Conservation (phyloP, 2,113 vertebrate species). For the Ailuropoda melanoleuca region DNA sequence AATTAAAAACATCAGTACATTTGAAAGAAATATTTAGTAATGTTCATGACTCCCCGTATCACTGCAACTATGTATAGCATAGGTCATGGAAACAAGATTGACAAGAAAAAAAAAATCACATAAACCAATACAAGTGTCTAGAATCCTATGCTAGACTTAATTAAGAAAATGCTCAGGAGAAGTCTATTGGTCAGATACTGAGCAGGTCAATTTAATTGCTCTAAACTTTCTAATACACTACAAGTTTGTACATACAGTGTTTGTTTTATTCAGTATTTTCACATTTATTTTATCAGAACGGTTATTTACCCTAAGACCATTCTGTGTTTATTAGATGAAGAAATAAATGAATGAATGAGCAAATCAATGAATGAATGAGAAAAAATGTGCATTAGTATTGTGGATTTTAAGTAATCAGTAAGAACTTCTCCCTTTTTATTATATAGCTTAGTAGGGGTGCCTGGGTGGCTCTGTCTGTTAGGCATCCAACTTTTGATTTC, state of each 20-base stretch:
- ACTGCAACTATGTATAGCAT: background rate
- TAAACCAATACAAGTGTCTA: background rate
- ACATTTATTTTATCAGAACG: background rate
- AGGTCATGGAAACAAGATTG: background rate
- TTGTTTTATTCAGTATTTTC: background rate
- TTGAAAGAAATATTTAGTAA: slow-evolving; percentile 7
- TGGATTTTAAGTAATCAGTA: background rate
- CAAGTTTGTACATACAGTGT: background rate
- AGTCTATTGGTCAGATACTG: background rate
- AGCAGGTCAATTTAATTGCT: background rate
- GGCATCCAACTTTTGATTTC: background rate
- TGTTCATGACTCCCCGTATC: background rate
- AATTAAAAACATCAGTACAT: background rate
- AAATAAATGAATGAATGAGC: background rate
- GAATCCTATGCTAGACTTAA: background rate
- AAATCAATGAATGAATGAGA: background rate
- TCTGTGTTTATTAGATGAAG: background rate
- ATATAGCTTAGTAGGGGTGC: background rate
- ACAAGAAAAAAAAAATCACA: background rate
- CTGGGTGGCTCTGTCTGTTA: background rate
- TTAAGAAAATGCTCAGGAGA: background rate
- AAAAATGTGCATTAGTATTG: background rate
- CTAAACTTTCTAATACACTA: background rate
- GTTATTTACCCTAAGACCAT: background rate
- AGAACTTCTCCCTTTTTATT: background rate